phyloP scores from a whole-genome alignment of 2,113 vertebrate genomes.

The Coreoperca whiteheadi region DNA sequence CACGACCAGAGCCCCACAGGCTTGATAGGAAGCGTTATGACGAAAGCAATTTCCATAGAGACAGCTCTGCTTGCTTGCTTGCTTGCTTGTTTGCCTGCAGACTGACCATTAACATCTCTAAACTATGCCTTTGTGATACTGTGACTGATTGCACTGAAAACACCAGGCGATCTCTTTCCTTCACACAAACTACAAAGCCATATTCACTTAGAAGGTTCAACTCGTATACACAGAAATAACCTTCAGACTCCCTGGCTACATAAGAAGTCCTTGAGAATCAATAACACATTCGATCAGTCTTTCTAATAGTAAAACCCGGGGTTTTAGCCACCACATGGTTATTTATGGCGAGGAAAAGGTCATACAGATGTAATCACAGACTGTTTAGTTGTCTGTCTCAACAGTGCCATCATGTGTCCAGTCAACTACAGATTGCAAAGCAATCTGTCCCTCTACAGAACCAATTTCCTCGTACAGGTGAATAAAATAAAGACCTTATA shows the following conservation, averaged over 20 bases:
- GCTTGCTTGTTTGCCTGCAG: constrained; percentile 52
- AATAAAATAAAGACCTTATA: not conserved
- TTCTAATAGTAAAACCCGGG: constrained; percentile 40
- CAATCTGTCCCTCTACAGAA: not conserved
- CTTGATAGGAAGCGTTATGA: constrained; percentile 73
- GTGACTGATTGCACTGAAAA: constrained; percentile 5
- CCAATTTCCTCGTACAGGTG: not conserved
- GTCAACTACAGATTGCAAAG: not conserved
- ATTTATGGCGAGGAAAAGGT: constrained; percentile 64
- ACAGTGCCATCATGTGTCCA: constrained; percentile 84
- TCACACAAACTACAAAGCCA: not conserved
- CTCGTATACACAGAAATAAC: not conserved
- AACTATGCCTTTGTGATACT: constrained; percentile 16
- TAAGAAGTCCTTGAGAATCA: constrained; percentile 9
- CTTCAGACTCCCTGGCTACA: not conserved
- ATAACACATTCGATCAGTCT: constrained; percentile 22
- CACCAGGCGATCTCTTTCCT: not conserved
- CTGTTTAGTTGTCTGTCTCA: constrained; percentile 50
- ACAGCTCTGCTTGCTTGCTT: constrained; percentile 65
- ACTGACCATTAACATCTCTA: constrained; percentile 53
- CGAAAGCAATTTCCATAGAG: constrained; percentile 84
- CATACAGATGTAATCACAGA: constrained; percentile 42
- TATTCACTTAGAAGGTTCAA: not conserved
- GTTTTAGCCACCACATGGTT: constrained; percentile 39
- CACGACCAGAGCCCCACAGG: constrained; percentile 55